These are phyloP conservation scores for Anisognathus igniventris DNA, from an alignment of 2,797 vertebrate genomes.

Conservation along the genomic window DNA sequence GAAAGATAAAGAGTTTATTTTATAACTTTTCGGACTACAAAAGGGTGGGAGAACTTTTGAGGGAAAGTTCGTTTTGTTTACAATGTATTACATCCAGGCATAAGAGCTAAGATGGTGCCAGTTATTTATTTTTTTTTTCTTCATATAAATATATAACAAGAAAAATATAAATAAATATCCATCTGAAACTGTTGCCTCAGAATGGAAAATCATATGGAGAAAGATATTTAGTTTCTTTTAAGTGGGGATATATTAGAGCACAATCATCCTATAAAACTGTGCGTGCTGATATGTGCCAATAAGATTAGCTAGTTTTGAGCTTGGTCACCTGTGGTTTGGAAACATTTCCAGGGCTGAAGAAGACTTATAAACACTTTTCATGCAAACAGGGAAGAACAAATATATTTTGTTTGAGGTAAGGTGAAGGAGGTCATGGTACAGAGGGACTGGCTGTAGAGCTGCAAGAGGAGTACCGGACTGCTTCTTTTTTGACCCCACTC, in stretches of 20 bases:
- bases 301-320: neutral
- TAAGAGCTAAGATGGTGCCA: neutral
- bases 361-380: neutral
- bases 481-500: neutral
- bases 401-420: neutral
- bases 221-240: neutral
- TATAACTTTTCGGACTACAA: neutral
- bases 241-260: neutral
- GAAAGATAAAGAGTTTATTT: neutral
- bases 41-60: neutral
- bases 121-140: fast-evolving
- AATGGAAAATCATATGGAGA: neutral
- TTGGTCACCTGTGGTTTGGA: neutral
- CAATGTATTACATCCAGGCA: neutral
- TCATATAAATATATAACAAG: neutral
- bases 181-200: neutral
- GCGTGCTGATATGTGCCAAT: neutral
- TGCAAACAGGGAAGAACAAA: neutral
- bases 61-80: neutral
- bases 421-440: neutral
- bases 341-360: neutral
- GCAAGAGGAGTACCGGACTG: neutral
- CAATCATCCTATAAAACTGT: neutral
- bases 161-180: neutral
- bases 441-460: too few relatives aligned